phyloP scores from a whole-genome alignment of 2,113 vertebrate genomes.

The Aramus guarauna region DNA sequence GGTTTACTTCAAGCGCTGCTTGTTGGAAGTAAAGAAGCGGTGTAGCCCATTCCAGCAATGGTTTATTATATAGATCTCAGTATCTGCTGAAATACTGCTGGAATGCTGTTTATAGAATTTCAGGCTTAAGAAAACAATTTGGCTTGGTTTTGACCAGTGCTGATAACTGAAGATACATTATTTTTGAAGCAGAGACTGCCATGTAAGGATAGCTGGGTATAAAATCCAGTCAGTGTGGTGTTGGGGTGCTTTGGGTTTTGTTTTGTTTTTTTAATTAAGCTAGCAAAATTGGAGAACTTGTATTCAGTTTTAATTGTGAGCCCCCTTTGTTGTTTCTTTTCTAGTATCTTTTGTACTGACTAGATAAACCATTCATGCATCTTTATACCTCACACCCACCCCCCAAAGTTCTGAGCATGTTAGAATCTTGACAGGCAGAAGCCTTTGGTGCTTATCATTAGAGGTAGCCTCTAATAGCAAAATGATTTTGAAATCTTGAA shows the following conservation, averaged over 20 bases:
- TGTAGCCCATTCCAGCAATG: not conserved
- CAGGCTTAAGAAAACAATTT: not conserved
- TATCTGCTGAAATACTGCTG: not conserved
- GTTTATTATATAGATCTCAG: not conserved
- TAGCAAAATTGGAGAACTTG: not conserved
- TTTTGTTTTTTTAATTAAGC: not conserved
- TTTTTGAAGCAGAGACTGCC: not conserved
- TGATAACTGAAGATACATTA: not conserved
- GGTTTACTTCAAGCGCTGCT: not conserved
- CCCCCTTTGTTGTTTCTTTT: not conserved
- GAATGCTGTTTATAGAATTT: not conserved
- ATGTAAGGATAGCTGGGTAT: not conserved
- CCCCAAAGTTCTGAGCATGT: not conserved
- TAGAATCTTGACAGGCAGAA: not conserved
- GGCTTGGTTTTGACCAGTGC: not conserved
- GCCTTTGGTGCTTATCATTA: not conserved
- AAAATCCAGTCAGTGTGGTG: not conserved
- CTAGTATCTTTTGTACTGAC: not conserved
- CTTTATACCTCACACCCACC: not conserved
- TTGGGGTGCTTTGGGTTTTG: not conserved
- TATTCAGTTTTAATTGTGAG: not conserved
- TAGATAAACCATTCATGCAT: fast-evolving
- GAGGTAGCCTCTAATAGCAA: not conserved
- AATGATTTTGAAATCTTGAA: not conserved
- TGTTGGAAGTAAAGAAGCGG: not conserved